Percentiles rank a stretch among this genome's conserved stretches.
Conservation (phyloP, 2,113 vertebrate genomes). For the Eudyptes chrysolophus region DNA sequence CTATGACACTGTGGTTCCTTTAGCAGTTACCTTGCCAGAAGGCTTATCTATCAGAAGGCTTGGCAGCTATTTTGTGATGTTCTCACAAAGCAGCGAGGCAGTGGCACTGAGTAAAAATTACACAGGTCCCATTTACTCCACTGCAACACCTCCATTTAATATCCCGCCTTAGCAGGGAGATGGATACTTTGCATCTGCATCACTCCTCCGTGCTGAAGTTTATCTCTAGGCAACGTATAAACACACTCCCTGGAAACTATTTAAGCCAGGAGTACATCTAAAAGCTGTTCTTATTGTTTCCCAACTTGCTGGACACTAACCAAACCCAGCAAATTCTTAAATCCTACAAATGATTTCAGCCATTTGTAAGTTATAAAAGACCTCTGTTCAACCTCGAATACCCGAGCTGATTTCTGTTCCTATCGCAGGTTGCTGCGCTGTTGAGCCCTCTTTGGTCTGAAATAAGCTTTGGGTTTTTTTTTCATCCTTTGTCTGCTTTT, state of each 20-base stretch:
- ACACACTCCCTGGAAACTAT: neutral
- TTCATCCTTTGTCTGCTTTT: conserved; percentile 4
- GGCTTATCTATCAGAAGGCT: neutral
- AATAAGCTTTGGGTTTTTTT: neutral
- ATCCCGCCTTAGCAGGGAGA: neutral
- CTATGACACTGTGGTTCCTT: neutral
- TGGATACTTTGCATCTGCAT: neutral
- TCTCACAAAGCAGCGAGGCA: neutral
- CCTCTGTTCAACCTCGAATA: neutral
- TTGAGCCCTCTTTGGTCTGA: conserved; percentile 5
- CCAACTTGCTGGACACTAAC: conserved; percentile 45
- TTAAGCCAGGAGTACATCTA: conserved; percentile 23
- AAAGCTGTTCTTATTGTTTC: conserved; percentile 46
- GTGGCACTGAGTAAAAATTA: neutral
- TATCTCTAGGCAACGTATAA: neutral
- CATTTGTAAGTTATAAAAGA: conserved; percentile 53
- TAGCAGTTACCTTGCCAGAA: neutral
- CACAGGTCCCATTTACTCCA: neutral
- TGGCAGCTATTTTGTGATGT: neutral
- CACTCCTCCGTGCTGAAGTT: neutral
- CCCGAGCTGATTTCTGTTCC: conserved; percentile 3
- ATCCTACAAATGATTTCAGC: conserved; percentile 8
- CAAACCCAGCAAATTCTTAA: conserved; percentile 52
- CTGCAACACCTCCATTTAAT: neutral
- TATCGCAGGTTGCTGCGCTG: neutral